phyloP scores from a whole-genome alignment of 2,113 vertebrate species.

The Ameiurus melas region DNA sequence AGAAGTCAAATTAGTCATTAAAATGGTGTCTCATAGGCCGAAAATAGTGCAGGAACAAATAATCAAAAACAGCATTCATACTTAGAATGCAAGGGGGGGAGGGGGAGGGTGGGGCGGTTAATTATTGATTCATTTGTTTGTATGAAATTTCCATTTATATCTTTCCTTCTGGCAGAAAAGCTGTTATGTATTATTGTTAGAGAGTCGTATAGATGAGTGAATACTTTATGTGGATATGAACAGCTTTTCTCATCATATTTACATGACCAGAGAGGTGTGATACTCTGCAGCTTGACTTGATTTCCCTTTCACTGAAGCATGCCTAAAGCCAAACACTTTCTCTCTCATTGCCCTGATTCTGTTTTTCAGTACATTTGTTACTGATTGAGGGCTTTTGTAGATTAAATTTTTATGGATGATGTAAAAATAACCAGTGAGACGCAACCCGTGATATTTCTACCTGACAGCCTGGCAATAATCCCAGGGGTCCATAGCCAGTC shows the following conservation, averaged over 20 bases:
- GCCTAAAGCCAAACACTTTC: not conserved
- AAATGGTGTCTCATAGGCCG: not conserved
- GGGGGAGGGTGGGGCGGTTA: too few relatives aligned
- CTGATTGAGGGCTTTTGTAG: not conserved
- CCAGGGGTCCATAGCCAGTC: not conserved
- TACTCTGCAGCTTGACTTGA: not conserved
- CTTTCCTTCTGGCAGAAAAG: not conserved
- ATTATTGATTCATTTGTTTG: not conserved
- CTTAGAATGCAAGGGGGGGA: not conserved
- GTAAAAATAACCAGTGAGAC: not conserved
- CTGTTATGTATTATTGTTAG: not conserved
- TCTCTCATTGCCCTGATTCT: not conserved
- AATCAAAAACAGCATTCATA: not conserved
- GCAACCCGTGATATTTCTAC: not conserved
- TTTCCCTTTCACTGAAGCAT: not conserved
- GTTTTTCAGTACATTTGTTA: not conserved
- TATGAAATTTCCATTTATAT: not conserved
- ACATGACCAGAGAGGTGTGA: not conserved
- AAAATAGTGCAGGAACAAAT: slow-evolving; percentile 1
- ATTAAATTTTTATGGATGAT: not conserved
- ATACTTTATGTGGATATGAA: not conserved
- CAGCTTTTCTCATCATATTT: not conserved
- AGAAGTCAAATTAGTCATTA: not conserved
- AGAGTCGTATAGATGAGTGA: not conserved
- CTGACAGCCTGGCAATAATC: not conserved